These are phyloP conservation scores for Botia almorhae DNA, from an alignment of 2,797 vertebrate species.

Conservation along the genomic window DNA sequence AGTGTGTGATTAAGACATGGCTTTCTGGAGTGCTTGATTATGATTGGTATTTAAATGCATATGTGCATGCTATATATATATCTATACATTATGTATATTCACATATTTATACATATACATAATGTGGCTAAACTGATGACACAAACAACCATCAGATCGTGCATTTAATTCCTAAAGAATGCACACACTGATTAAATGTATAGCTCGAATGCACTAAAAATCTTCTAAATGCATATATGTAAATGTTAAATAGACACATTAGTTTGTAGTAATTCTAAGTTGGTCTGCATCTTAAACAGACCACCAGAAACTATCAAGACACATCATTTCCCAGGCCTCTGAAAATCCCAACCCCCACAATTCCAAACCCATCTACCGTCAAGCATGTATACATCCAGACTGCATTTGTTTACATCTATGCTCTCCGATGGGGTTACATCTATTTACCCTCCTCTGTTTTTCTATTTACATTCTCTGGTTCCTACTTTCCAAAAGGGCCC, in stretches of 20 bases:
- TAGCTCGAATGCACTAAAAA: background rate
- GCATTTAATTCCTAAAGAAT: background rate
- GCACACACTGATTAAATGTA: background rate
- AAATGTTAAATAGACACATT: background rate
- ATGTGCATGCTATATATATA: too few relatives aligned
- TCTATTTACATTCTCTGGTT: constrained; percentile 60
- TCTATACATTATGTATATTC: too few relatives aligned
- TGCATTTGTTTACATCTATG: constrained; percentile 63
- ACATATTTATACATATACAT: background rate
- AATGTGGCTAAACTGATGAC: background rate
- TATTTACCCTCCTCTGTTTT: constrained; percentile 60
- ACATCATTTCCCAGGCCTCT: constrained; percentile 6
- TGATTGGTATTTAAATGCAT: too few relatives aligned
- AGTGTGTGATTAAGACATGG: too few relatives aligned
- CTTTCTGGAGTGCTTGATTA: too few relatives aligned
- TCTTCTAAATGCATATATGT: background rate
- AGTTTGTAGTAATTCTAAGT: background rate
- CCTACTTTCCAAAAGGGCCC: constrained; percentile 25
- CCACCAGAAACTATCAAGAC: constrained; percentile 9
- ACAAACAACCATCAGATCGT: background rate
- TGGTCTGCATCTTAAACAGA: background rate
- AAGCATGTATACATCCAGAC: constrained; percentile 44
- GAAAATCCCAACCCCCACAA: background rate
- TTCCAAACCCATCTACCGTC: background rate
- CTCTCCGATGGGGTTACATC: constrained; percentile 62